phyloP scores from a whole-genome alignment of 2,113 vertebrate species.

The Lepisosteus oculatus region DNA sequence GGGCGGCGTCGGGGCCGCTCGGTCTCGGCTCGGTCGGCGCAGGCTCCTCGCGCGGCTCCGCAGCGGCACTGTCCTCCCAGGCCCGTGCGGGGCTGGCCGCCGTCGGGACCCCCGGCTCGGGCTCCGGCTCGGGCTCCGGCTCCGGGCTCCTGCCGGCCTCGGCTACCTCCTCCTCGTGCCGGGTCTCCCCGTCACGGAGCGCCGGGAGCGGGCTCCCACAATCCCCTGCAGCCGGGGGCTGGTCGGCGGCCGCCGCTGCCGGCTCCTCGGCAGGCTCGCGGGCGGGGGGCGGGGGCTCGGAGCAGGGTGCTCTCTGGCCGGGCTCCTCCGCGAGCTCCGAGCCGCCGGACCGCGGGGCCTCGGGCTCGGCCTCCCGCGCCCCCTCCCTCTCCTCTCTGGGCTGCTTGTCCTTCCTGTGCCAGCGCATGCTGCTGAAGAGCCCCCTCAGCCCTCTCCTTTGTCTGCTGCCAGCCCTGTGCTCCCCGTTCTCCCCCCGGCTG shows the following conservation, averaged over 20 bases:
- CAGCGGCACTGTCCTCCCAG: not conserved
- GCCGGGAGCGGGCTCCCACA: conserved; percentile 29
- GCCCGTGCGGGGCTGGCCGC: not conserved
- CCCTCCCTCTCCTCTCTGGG: conserved; percentile 61
- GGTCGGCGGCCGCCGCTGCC: conserved; percentile 36
- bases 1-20: conserved; percentile 31
- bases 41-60: conserved; percentile 12
- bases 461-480: conserved; percentile 67
- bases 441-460: conserved; percentile 81
- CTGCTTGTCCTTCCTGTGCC: conserved; percentile 74
- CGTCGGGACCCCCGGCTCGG: not conserved
- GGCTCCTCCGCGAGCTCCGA: conserved; percentile 83
- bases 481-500: conserved; percentile 65
- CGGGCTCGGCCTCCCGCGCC: conserved; percentile 38
- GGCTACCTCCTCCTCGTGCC: not conserved
- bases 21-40: conserved; percentile 34
- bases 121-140: not conserved
- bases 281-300: conserved; percentile 51
- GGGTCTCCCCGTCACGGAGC: not conserved
- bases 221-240: conserved; percentile 24
- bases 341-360: conserved; percentile 62
- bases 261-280: conserved; percentile 35
- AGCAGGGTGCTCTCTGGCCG: conserved; percentile 75
- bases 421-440: conserved; percentile 79
- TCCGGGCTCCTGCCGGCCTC: not conserved